Base-by-base conservation (phyloP, 2,888 invertebrate genomes). In the Gastracanthus pulcherrimus region DNA sequence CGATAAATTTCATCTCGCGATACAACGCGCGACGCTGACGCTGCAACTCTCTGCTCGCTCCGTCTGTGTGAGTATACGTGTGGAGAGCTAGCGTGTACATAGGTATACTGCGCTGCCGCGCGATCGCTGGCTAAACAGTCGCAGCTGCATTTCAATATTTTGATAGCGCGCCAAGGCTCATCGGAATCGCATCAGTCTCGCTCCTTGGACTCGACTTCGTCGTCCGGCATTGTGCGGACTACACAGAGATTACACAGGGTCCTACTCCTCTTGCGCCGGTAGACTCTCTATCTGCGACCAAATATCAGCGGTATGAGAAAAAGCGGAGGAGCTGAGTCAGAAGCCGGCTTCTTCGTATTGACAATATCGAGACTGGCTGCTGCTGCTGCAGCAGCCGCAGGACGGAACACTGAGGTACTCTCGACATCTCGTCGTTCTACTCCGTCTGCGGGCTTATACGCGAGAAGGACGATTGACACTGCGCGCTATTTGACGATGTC, bases 1-100 rank as follows among this genome's bases (percentile, higher is more conserved):
- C 81, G 78, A 82, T 82, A 82, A 78, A 74, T 78, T 75, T 82
- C 79, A 79, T 82, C 67, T 71, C 31, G 71, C 81, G 69, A 58
- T 64, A 69, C 58, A 48, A 45, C 29, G n/a, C 23, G 58, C 55
- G 55, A 45, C 31, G 58, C 66, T 67, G 60, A 60, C 51, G 62
- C 26, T 45, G 66, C 62, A 6, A 9, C 16, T 16, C 13, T 23
- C 16, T 13, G 5, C 16, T 51, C 34, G 45, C 48, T 26, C n/a
- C 3, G n/a, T 41, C 29, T 70, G 36, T 31, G n/a, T 31, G 36
- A 23, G 11, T 19, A 5, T 67, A n/a, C n/a, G n/a, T n/a, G n/a
- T n/a, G n/a, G n/a, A n/a, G n/a, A n/a, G n/a, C n/a, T n/a, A n/a
- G n/a, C n/a, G n/a, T n/a, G n/a, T n/a, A n/a, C n/a, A n/a, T n/a